Conservation (phyloP, 2,113 vertebrate genomes). For the Amazona vittata region DNA sequence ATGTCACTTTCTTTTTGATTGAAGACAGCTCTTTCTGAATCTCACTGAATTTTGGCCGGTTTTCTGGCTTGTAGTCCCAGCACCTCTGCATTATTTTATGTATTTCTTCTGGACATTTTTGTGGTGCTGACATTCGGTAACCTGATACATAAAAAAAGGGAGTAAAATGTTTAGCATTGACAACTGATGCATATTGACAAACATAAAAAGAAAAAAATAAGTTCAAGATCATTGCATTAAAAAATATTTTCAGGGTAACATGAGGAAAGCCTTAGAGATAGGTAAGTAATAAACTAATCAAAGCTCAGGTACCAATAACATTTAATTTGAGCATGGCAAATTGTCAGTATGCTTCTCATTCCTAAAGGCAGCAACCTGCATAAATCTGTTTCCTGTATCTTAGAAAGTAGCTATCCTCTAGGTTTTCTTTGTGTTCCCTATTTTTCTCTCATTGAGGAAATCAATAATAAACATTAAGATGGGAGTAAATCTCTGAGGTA, state of each 20-base stretch:
- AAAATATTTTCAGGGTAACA: neutral
- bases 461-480: neutral
- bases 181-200: neutral
- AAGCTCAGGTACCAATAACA: neutral
- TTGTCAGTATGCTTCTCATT: neutral
- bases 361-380: neutral
- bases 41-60: conserved; percentile 90
- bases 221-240: neutral
- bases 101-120: conserved; percentile 94
- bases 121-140: conserved; percentile 93
- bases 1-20: conserved; percentile 87
- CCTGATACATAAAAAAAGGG: conserved; percentile 70
- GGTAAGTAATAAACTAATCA: neutral
- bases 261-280: neutral
- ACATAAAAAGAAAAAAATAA: neutral
- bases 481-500: neutral
- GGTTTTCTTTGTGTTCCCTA: neutral
- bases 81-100: conserved; percentile 93
- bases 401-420: neutral
- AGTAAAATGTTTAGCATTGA: neutral
- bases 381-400: neutral
- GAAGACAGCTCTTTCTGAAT: conserved; percentile 87
- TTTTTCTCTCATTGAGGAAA: neutral
- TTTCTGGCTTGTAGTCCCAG: conserved; percentile 96
- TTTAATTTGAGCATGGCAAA: neutral